Evolutionary conservation across 2,113 vertebrate genomes (phyloP).

Genomic region (Protomyctophum bolini): DNA sequence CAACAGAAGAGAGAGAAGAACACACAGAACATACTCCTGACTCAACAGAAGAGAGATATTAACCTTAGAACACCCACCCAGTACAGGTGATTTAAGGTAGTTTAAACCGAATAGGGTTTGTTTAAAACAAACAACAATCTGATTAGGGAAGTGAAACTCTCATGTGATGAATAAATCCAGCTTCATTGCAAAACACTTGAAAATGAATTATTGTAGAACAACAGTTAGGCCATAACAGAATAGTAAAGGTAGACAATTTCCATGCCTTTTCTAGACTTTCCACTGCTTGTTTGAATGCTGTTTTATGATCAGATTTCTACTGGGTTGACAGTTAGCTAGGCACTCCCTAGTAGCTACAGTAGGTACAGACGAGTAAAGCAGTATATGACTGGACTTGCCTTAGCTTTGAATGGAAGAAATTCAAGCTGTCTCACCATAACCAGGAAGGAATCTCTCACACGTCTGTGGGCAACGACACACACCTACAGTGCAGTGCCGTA

Average conservation of each 20-base stretch:
- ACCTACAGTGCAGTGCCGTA: slow-evolving; percentile 40
- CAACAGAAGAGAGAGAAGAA: neutral
- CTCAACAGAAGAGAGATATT: neutral
- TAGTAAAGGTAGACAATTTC: neutral
- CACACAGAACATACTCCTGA: neutral
- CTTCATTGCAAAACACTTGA: neutral
- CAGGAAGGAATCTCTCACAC: slow-evolving; percentile 35
- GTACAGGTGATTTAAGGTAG: neutral
- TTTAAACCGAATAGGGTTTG: neutral
- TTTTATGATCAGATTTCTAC: neutral
- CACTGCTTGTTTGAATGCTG: slow-evolving; percentile 1
- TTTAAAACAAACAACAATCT: too few species aligned
- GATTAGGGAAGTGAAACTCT: too few species aligned
- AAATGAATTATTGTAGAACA: neutral
- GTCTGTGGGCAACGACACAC: slow-evolving; percentile 39
- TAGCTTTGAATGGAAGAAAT: neutral
- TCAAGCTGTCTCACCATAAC: slow-evolving; percentile 16
- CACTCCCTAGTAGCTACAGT: slow-evolving; percentile 13
- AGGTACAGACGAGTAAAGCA: slow-evolving; percentile 14
- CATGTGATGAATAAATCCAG: neutral
- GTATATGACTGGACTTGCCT: slow-evolving; percentile 14
- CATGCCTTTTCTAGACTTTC: neutral
- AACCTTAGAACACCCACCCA: slow-evolving; percentile 7
- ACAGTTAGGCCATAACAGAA: neutral
- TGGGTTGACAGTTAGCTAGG: slow-evolving; percentile 13